phyloP scores from a whole-genome alignment of 2,113 vertebrate genomes.

The Tragelaphus strepsiceros region DNA sequence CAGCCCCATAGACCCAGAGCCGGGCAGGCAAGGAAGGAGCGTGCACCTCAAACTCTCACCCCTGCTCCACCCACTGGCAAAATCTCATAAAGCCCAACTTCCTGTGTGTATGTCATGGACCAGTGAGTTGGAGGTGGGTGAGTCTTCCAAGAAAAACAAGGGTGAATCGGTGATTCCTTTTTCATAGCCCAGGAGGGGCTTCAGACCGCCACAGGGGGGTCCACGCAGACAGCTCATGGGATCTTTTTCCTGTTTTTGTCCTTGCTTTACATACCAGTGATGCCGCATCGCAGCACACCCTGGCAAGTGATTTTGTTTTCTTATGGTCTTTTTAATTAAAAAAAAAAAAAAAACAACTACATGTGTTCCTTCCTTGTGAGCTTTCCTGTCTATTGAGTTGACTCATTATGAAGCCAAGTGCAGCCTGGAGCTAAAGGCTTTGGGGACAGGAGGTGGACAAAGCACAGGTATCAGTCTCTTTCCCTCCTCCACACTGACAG shows the following conservation, averaged over 20 bases:
- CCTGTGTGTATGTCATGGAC: not conserved
- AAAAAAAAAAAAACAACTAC: conserved; percentile 23
- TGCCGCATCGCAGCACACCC: not conserved
- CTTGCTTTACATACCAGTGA: not conserved
- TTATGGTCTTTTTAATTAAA: conserved; percentile 77
- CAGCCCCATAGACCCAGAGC: not conserved
- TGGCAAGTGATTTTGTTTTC: conserved; percentile 55
- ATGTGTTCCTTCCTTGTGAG: not conserved
- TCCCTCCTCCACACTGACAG: rapidly evolving
- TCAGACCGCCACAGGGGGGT: rapidly evolving
- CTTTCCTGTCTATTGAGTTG: not conserved
- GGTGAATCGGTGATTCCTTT: not conserved
- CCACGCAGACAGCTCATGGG: not conserved
- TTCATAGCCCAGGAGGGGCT: not conserved
- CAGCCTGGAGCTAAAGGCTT: not conserved
- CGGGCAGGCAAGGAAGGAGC: not conserved
- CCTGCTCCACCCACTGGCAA: not conserved
- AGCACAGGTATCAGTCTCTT: not conserved
- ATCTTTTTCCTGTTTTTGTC: not conserved
- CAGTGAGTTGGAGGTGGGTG: not conserved
- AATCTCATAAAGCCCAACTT: not conserved
- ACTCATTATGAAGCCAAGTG: not conserved
- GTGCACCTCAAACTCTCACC: too few species aligned
- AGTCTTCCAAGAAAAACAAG: conserved; percentile 46
- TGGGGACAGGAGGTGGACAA: not conserved